Evolutionary conservation across 2,113 vertebrate species (phyloP), one percentile per base, ranked within the genome.

Genomic region (Echinops telfairi): DNA sequence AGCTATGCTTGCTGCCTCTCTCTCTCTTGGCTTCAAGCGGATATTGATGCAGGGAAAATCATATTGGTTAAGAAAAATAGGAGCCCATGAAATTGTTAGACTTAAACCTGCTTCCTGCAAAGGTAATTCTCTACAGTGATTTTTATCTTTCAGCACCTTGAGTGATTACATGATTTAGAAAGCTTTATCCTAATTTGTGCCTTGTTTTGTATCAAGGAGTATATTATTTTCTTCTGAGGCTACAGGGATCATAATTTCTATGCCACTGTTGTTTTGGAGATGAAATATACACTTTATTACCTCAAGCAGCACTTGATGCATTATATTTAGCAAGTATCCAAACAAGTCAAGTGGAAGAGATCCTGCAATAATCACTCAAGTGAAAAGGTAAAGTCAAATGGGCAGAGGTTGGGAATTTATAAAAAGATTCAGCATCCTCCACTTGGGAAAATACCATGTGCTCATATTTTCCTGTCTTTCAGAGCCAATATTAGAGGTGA

Each of bases 361-460:
- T 43, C 43, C 77, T 33, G 9, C 86, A 89, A 96, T 58, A 47
- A 95, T 57, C 70, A 93, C 93, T 88, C 91, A 88, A 89, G 93
- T 96, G 94, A 97, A 96, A 97, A 97, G 95, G 93, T 95, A 94
- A 98, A 97, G 96, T 96, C 95, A 95, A 96, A 86, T 95, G 64
- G 90, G 29, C 2, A 92, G 89, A 0, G 5, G 92, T 85, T 95
- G 93, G 90, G 84, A 96, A 97, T 92, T 11, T 31, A 70, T 95
- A 77, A 90, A 96, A 82, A 71, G 81, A 92, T 60, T 94, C 78
- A 91, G 89, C 90, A 83, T 93, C 96, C 95, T 96, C 70, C 77
- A 75, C 57, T 47, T 81, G 93, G 97, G 94, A 96, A 95, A 97
- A 96, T 92, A 92, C 95, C 85, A 91, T 38, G 75, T 82, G 76